Evolutionary conservation across 2,797 vertebrate species (phyloP).

Genomic region (Typhlichthys subterraneus): DNA sequence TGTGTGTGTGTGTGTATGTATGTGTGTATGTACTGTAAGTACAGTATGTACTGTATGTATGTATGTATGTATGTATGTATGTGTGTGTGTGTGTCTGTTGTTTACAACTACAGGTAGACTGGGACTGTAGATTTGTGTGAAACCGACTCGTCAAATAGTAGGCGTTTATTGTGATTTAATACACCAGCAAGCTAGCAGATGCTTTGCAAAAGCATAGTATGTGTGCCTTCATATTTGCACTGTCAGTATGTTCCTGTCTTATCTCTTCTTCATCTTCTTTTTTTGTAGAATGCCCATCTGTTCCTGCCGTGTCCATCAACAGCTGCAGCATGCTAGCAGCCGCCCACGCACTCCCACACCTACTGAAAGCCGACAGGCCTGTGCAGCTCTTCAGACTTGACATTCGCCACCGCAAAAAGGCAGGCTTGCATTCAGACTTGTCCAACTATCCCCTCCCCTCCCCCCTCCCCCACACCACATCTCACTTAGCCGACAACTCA

Average conservation of each 20-base stretch:
- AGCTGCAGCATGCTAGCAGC: conserved; percentile 45
- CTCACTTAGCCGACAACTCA: not conserved
- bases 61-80: not conserved
- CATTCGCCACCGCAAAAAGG: conserved; percentile 43
- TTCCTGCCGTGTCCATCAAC: conserved; percentile 55
- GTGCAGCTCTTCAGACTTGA: not conserved
- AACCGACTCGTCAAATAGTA: too few species aligned
- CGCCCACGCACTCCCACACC: conserved; percentile 44
- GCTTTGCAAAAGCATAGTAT: too few species aligned
- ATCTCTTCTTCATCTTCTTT: not conserved
- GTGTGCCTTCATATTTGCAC: not conserved
- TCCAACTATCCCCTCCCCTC: not conserved
- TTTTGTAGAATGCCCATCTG: conserved; percentile 50
- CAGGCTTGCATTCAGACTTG: conserved; percentile 25
- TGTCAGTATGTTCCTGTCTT: conserved; percentile 17
- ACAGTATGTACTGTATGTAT: too few species aligned
- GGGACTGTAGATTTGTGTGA: too few species aligned
- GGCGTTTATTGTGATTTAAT: conserved; percentile 8
- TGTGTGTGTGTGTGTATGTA: not conserved
- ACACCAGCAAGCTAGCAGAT: not conserved
- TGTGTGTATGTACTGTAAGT: not conserved
- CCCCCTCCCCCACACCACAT: not conserved
- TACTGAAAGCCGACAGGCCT: conserved; percentile 31
- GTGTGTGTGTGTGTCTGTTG: not conserved
- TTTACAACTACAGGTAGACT: too few species aligned